phyloP scores from a whole-genome alignment of 2,113 vertebrate genomes.

The Dendropsophus ebraccatus region DNA sequence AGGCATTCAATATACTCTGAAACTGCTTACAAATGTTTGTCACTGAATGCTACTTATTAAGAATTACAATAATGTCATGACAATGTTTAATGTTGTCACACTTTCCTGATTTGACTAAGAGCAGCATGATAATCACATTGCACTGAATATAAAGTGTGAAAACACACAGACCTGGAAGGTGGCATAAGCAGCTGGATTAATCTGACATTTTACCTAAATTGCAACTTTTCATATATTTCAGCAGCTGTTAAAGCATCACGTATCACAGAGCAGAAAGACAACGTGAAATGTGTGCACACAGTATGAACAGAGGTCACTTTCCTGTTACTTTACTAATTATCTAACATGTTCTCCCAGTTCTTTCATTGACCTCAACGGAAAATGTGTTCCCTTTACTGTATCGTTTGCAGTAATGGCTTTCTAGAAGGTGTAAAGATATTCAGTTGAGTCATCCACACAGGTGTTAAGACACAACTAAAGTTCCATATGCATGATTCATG shows the following conservation, averaged over 20 bases:
- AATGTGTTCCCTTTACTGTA: neutral
- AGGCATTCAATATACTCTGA: neutral
- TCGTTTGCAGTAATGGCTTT: constrained; percentile 3
- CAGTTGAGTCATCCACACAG: constrained; percentile 15
- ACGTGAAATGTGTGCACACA: neutral
- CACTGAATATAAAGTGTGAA: constrained; percentile 32
- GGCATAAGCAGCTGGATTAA: neutral
- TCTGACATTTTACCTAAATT: neutral
- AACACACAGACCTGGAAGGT: neutral
- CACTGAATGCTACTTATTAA: neutral
- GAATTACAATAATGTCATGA: constrained; percentile 32
- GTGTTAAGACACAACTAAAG: constrained; percentile 18
- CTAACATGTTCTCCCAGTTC: neutral
- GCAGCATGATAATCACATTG: constrained; percentile 22
- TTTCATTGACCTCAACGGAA: constrained; percentile 16
- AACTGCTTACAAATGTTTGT: neutral
- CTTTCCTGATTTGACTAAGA: neutral
- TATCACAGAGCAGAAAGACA: neutral
- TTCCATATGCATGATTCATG: constrained; percentile 17
- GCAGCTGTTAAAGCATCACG: neutral
- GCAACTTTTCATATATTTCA: neutral
- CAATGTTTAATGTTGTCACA: constrained; percentile 34
- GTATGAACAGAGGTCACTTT: neutral
- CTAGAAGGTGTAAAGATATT: constrained; percentile 28
- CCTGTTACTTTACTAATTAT: constrained; percentile 4